These are phyloP conservation scores for Hermaeophaga mercurialis DNA, from an alignment of 2,888 invertebrate genomes.

Conservation along the genomic window DNA sequence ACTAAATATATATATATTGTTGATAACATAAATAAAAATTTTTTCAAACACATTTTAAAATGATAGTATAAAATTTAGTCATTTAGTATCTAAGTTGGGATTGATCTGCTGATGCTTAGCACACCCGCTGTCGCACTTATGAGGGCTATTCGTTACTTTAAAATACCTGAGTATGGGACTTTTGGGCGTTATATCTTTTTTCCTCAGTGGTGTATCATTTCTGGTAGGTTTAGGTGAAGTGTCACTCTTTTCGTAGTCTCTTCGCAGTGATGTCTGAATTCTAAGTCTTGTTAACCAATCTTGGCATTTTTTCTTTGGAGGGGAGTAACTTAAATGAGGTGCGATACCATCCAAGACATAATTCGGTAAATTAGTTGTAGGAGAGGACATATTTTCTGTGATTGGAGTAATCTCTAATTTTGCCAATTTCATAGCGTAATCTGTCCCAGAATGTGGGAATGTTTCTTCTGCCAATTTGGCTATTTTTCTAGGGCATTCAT, in stretches of 20 bases:
- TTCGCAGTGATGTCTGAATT: constrained; percentile 59
- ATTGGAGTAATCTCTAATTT: constrained; percentile 27
- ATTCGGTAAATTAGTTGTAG: constrained; percentile 76
- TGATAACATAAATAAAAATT: too few species aligned
- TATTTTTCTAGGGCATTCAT: constrained; percentile 54
- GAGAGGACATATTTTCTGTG: constrained; percentile 56
- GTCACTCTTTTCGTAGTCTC: constrained; percentile 33
- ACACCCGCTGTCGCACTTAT: constrained; percentile 35
- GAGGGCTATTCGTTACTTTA: constrained; percentile 45
- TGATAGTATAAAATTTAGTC: constrained; percentile 1
- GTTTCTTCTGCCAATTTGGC: constrained; percentile 10
- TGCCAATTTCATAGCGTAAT: constrained; percentile 20
- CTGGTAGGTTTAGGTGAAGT: constrained; percentile 46
- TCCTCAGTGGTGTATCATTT: constrained; percentile 40
- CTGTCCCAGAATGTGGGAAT: too few species aligned
- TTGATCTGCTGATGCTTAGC: constrained; percentile 25
- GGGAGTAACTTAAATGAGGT: constrained; percentile 76
- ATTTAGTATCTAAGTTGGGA: constrained; percentile 6
- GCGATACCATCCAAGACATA: constrained; percentile 77
- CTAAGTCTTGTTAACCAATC: constrained; percentile 76
- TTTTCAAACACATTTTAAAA: too few species aligned
- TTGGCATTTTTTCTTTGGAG: constrained; percentile 68
- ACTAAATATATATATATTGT: too few species aligned
- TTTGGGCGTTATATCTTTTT: constrained; percentile 37
- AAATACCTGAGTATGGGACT: constrained; percentile 51